A percentile compares a stretch with the other conserved stretches of the same genome.
Conservation (phyloP, 2,113 vertebrate genomes). For the Etheostoma spectabile region DNA sequence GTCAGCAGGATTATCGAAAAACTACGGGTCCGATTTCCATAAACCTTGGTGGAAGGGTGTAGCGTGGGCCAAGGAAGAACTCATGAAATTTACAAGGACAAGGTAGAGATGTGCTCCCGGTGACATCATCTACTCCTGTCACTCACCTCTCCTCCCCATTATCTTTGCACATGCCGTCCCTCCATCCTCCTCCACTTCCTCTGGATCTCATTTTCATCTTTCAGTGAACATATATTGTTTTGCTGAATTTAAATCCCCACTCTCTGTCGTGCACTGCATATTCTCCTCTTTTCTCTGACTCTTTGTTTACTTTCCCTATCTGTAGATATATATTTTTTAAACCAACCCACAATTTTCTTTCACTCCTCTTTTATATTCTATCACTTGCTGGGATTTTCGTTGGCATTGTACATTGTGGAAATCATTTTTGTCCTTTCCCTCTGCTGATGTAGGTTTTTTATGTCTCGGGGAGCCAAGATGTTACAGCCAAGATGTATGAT, state of each 20-base stretch:
- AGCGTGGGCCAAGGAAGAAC: no score
- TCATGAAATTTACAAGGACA: background rate
- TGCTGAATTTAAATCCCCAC: conserved; percentile 54
- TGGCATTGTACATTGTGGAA: background rate
- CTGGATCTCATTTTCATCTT: conserved; percentile 49
- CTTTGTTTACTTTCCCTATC: conserved; percentile 50
- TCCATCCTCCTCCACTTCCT: conserved; percentile 6
- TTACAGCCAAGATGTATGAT: conserved; percentile 4
- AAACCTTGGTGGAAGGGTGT: no score
- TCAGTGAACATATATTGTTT: conserved; percentile 58
- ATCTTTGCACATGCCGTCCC: conserved; percentile 39
- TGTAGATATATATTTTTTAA: conserved; percentile 10
- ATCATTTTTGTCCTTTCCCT: conserved; percentile 20
- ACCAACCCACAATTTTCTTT: conserved; percentile 41
- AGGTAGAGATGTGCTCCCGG: background rate
- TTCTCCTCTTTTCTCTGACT: conserved; percentile 8
- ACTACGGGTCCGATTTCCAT: no score
- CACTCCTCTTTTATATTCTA: conserved; percentile 22
- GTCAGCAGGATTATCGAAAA: no score
- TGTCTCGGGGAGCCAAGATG: background rate
- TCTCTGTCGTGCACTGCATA: conserved; percentile 7
- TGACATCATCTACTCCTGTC: conserved; percentile 51
- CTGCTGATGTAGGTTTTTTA: conserved; percentile 24
- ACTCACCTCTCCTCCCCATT: conserved; percentile 53
- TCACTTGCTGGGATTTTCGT: conserved; percentile 37